A percentile compares a stretch with the other conserved stretches of the same genome.
Evolutionary conservation across 92 coral and sea anemone species (phyloP).

Genomic region (Actinernus sp.): DNA sequence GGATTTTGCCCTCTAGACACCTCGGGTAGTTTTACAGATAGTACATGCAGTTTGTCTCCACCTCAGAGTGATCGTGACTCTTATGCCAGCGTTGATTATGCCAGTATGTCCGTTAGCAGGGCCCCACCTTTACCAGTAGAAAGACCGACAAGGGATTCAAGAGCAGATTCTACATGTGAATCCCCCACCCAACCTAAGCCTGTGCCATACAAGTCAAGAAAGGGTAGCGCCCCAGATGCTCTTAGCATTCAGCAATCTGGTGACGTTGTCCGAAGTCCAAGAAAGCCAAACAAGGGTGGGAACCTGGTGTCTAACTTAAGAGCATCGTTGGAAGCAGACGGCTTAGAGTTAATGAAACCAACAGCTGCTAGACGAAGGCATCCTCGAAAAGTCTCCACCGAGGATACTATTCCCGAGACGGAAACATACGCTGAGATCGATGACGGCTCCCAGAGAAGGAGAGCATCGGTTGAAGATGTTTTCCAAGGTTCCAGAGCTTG

Average conservation of each 20-base stretch:
- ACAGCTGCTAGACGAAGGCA: slow-evolving; percentile 38
- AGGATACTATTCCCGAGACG: slow-evolving; percentile 52
- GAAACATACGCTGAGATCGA: slow-evolving; percentile 52
- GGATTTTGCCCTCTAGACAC: slow-evolving; percentile 36
- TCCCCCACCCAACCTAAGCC: slow-evolving; percentile 24
- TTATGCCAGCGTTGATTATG: slow-evolving; percentile 70
- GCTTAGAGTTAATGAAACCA: slow-evolving; percentile 66
- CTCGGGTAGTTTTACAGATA: slow-evolving; percentile 22
- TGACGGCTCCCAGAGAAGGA: slow-evolving; percentile 12
- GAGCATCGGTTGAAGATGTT: slow-evolving; percentile 8
- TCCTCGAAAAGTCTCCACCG: slow-evolving; percentile 28
- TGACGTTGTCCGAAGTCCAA: slow-evolving; percentile 3
- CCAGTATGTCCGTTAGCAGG: slow-evolving; percentile 33
- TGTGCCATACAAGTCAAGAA: slow-evolving; percentile 52
- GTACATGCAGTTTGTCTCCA: slow-evolving; percentile 26
- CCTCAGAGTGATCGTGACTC: slow-evolving; percentile 67
- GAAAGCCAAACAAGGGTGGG: slow-evolving; percentile 3
- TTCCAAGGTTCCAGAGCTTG: slow-evolving; percentile 6
- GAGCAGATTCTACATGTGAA: background rate
- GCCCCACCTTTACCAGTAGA: slow-evolving; percentile 28
- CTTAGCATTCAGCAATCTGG: background rate
- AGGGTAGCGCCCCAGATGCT: slow-evolving; percentile 68
- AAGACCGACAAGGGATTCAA: slow-evolving; percentile 5
- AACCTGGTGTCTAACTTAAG: slow-evolving; percentile 73
- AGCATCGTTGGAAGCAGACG: slow-evolving; percentile 86